Conservation (phyloP, 2,888 invertebrate species). For the Clunio marinus region DNA sequence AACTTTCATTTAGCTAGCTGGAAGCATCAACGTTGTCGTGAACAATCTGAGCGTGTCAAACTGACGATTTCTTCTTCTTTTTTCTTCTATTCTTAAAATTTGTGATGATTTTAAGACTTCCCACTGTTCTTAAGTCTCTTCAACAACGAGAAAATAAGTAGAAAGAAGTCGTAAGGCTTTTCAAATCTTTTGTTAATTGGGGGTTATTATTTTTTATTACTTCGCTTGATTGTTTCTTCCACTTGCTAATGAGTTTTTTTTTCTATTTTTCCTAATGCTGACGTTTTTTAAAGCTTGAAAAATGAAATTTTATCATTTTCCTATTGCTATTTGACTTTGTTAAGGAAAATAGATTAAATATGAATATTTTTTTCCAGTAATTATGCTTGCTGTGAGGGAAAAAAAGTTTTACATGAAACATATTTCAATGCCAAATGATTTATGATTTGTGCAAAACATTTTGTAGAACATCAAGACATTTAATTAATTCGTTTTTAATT, state of each 20-base stretch:
- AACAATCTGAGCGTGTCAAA: background rate
- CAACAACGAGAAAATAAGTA: constrained; percentile 17
- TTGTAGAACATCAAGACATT: constrained; percentile 19
- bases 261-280: background rate
- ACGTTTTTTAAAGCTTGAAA: constrained; percentile 7
- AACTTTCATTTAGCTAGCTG: too few species aligned
- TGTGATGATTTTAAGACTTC: constrained; percentile 28
- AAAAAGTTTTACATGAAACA: background rate
- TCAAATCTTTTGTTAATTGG: constrained; percentile 32
- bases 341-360: background rate
- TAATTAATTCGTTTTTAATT: constrained; percentile 33
- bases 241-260: constrained; percentile 31
- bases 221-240: constrained; percentile 24
- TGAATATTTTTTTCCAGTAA: constrained; percentile 15
- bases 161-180: constrained; percentile 13
- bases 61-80: background rate
- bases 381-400: background rate
- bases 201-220: constrained; percentile 36
- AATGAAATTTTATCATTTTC: background rate
- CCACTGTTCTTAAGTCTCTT: constrained; percentile 9
- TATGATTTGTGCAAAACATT: constrained; percentile 16
- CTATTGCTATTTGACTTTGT: background rate
- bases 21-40: too few species aligned
- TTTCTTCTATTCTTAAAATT: constrained; percentile 1
- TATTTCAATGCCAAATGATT: background rate